Evolutionary conservation across 2,888 invertebrate genomes (phyloP).

Genomic region (Drosophila greeni): DNA sequence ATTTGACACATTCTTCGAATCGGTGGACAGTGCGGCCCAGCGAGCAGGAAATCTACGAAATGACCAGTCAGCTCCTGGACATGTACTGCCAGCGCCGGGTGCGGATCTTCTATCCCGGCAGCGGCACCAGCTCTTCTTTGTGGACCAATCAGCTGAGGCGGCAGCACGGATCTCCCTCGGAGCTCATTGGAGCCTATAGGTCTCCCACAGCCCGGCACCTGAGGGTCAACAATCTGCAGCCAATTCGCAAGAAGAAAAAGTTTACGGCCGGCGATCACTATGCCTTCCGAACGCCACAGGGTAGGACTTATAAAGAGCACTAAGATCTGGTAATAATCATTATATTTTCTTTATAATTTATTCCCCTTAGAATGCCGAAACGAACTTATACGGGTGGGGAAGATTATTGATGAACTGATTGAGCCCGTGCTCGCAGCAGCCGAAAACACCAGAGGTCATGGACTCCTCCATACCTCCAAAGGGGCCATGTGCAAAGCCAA

Average conservation of each 20-base stretch:
- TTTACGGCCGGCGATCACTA: conserved; percentile 77
- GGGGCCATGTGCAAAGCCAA: conserved; percentile 25
- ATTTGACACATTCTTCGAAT: conserved; percentile 44
- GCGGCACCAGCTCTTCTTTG: conserved; percentile 72
- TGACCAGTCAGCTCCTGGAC: conserved; percentile 74
- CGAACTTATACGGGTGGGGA: conserved; percentile 75
- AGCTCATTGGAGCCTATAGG: conserved; percentile 72
- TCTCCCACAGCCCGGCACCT: conserved; percentile 66
- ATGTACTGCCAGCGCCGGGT: conserved; percentile 74
- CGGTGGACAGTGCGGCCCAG: conserved; percentile 68
- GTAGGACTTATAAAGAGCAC: too few relatives aligned
- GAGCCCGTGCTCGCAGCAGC: conserved; percentile 66
- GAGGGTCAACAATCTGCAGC: conserved; percentile 54
- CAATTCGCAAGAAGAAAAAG: conserved; percentile 42
- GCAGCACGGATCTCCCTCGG: conserved; percentile 71
- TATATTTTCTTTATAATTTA: background rate
- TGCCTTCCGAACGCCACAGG: conserved; percentile 74
- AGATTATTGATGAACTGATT: conserved; percentile 77
- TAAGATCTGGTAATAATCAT: too few relatives aligned
- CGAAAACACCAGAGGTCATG: conserved; percentile 44
- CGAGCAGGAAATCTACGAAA: conserved; percentile 71
- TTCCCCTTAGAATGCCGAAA: conserved; percentile 69
- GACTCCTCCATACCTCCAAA: background rate
- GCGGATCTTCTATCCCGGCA: conserved; percentile 72
- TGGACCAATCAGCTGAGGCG: conserved; percentile 72